phyloP scores from a whole-genome alignment of 1,140 invertebrate genomes.

The Neuroterus valhalla region DNA sequence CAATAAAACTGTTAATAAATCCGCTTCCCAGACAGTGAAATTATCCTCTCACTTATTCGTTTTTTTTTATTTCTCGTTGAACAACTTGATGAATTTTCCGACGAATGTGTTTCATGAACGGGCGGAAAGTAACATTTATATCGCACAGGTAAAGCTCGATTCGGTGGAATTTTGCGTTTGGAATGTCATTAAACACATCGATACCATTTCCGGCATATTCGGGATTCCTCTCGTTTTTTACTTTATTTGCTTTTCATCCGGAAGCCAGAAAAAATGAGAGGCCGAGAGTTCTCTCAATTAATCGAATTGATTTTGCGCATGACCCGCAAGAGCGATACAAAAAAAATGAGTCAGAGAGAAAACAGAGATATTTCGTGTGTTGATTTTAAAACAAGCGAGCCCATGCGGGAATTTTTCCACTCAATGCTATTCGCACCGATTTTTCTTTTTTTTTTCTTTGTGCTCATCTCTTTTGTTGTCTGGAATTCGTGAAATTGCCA shows the following conservation, averaged over 20 bases:
- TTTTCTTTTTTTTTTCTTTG: slow-evolving; percentile 35
- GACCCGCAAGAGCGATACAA: not conserved
- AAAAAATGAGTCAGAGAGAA: slow-evolving; percentile 10
- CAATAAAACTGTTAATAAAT: no score
- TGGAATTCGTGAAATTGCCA: slow-evolving; percentile 7
- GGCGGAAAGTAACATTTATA: slow-evolving; percentile 6
- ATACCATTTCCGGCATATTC: slow-evolving; percentile 58
- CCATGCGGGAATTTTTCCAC: slow-evolving; percentile 35
- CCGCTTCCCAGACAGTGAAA: not conserved
- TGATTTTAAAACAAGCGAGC: slow-evolving; percentile 4
- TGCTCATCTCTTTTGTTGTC: not conserved
- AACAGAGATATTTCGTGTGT: slow-evolving; percentile 33
- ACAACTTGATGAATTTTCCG: slow-evolving; percentile 11
- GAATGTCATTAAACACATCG: slow-evolving; percentile 66
- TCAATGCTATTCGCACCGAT: slow-evolving; percentile 1
- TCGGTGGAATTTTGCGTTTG: slow-evolving; percentile 42
- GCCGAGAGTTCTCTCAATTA: slow-evolving; percentile 60
- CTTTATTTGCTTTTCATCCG: slow-evolving; percentile 6
- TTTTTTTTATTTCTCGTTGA: not conserved
- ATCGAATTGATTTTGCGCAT: slow-evolving; percentile 63
- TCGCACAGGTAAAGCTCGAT: slow-evolving; percentile 9
- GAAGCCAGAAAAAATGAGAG: slow-evolving; percentile 43
- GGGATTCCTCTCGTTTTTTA: slow-evolving; percentile 59
- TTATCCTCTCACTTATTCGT: not conserved
- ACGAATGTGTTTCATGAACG: not conserved